phyloP scores from a whole-genome alignment of 2,888 invertebrate species.

The Sphaeridia pumilis region DNA sequence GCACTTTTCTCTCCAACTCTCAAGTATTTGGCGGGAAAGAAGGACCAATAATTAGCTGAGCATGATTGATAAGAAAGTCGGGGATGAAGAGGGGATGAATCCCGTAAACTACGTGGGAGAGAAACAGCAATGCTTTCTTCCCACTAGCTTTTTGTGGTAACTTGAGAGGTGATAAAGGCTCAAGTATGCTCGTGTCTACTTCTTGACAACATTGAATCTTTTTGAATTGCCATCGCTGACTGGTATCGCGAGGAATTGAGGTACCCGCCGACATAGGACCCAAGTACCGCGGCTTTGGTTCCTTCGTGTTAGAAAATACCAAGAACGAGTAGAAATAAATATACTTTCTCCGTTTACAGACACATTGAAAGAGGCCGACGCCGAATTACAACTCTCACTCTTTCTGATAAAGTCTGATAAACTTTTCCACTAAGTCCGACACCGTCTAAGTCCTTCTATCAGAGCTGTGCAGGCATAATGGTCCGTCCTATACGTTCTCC shows the following conservation, averaged over 20 bases:
- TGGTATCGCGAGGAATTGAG: not conserved
- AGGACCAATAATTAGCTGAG: not conserved
- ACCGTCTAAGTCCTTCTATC: slow-evolving; percentile 1
- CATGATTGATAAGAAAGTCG: not conserved
- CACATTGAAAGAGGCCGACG: not conserved
- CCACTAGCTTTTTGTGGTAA: not conserved
- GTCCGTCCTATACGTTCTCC: not conserved
- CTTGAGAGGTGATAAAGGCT: not conserved
- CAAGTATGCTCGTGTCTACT: not conserved
- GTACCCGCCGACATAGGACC: not conserved
- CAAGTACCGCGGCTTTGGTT: too few relatives aligned
- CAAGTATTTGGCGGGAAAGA: not conserved
- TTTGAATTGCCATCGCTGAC: not conserved
- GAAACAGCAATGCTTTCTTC: too few relatives aligned
- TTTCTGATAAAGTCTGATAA: slow-evolving; percentile 4
- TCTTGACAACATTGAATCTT: not conserved
- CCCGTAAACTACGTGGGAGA: not conserved
- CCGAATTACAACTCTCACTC: not conserved
- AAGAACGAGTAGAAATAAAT: not conserved
- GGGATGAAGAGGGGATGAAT: not conserved
- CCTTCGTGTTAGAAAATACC: not conserved
- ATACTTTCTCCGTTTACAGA: not conserved
- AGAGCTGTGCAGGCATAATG: not conserved
- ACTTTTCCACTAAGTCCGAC: not conserved
- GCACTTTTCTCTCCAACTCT: not conserved